Conservation (phyloP, 2,888 invertebrate species). For the Cepaea hortensis region DNA sequence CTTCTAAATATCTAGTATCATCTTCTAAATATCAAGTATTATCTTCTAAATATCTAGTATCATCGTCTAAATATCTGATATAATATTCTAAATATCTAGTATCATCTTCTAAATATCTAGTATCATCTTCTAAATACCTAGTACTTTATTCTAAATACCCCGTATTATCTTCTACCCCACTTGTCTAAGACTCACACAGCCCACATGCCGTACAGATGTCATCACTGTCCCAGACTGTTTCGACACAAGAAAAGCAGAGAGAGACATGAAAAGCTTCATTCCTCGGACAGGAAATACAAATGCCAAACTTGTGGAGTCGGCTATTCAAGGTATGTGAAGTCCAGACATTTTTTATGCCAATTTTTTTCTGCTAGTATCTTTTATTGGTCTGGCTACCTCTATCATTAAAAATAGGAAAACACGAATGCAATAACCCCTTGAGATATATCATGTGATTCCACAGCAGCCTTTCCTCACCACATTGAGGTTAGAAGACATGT, state of each 20-base stretch:
- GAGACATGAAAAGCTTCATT: conserved; percentile 94
- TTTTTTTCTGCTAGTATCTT: no score
- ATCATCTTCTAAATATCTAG: no score
- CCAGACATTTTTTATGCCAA: no score
- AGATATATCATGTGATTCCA: not conserved
- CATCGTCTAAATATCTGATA: no score
- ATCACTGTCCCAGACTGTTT: conserved; percentile 92
- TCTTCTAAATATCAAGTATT: no score
- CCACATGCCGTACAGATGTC: conserved; percentile 93
- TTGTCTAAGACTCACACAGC: conserved; percentile 89
- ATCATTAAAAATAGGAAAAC: no score
- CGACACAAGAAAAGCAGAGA: conserved; percentile 96
- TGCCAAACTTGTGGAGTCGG: conserved; percentile 93
- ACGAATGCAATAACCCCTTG: not conserved
- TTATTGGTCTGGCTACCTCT: no score
- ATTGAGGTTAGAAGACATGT: not conserved
- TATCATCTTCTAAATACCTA: no score
- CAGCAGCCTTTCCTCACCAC: not conserved
- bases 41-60: no score
- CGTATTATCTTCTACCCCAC: not conserved
- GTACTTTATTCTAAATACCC: no score
- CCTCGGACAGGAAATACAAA: conserved; percentile 90
- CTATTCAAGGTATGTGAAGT: conserved; percentile 83
- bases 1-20: no score
- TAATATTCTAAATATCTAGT: no score